Percentiles rank a stretch among this genome's conserved stretches.
These are phyloP conservation scores for Acinonyx jubatus DNA, from an alignment of 2,113 vertebrate genomes.

Conservation along the genomic window DNA sequence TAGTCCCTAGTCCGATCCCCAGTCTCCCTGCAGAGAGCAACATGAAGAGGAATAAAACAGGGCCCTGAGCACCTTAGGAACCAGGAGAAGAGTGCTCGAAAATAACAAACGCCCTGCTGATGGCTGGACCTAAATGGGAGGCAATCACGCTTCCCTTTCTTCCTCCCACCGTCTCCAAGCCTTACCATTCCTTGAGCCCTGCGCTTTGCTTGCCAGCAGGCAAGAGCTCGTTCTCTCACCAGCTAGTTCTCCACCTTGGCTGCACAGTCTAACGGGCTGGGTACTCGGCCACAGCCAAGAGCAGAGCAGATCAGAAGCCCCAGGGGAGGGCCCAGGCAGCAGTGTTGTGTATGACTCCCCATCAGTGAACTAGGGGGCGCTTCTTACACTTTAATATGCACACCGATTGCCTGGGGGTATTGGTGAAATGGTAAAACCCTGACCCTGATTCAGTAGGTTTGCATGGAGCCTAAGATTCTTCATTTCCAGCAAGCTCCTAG, in stretches of 20 bases:
- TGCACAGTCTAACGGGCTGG: background rate
- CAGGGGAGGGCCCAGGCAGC: background rate
- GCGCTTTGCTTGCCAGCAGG: too few species aligned
- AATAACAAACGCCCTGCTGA: background rate
- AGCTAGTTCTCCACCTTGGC: background rate
- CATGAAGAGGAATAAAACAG: background rate
- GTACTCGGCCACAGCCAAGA: background rate
- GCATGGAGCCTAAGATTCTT: background rate
- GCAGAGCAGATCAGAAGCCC: background rate
- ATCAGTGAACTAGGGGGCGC: background rate
- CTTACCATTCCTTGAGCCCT: background rate
- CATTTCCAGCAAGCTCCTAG: background rate
- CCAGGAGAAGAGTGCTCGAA: too few species aligned
- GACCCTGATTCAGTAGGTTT: background rate
- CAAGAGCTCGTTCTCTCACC: too few species aligned
- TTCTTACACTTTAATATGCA: background rate
- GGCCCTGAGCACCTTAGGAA: background rate
- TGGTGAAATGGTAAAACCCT: background rate
- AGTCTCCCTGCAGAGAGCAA: background rate
- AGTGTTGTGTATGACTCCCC: background rate
- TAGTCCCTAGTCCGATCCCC: background rate
- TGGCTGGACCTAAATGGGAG: background rate
- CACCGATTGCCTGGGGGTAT: accelerated
- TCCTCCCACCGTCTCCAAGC: background rate
- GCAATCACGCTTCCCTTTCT: background rate